A percentile compares a stretch with the other conserved stretches of the same genome.
Evolutionary conservation across 2,797 vertebrate species (phyloP).

Genomic region (Sebastes glaucus): DNA sequence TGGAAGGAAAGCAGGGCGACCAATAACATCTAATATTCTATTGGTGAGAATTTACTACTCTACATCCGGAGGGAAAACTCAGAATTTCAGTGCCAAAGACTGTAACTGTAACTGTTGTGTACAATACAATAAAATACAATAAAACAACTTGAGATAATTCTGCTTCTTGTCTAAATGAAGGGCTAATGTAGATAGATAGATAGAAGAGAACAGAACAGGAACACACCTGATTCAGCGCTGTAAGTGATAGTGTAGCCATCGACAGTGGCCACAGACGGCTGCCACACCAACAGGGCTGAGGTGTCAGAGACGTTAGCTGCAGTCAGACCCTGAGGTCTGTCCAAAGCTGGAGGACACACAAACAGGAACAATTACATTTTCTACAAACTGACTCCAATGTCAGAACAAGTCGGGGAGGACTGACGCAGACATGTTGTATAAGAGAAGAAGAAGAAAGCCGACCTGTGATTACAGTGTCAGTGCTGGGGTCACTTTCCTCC

Average conservation of each 20-base stretch:
- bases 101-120: neutral
- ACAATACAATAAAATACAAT: neutral
- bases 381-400: neutral
- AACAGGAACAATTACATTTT: neutral
- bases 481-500: constrained; percentile 91
- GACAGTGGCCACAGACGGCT: constrained; percentile 89
- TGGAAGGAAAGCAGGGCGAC: neutral
- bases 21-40: neutral
- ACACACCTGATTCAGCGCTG: constrained; percentile 82
- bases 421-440: neutral
- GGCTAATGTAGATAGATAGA: neutral
- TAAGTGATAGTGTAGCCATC: constrained; percentile 92
- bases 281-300: constrained; percentile 90
- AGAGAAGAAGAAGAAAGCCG: neutral
- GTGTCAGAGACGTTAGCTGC: constrained; percentile 90
- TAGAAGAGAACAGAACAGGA: neutral
- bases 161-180: neutral
- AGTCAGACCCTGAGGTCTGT: constrained; percentile 86
- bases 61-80: fast-evolving
- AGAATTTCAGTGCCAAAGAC: neutral
- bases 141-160: neutral
- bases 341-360: constrained; percentile 82
- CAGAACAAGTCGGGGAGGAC: neutral
- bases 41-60: neutral
- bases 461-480: constrained; percentile 90